A percentile compares a stretch with the other conserved stretches of the same genome.
phyloP scores from a whole-genome alignment of 2,888 invertebrate genomes.

The Gastracanthus pulcherrimus region DNA sequence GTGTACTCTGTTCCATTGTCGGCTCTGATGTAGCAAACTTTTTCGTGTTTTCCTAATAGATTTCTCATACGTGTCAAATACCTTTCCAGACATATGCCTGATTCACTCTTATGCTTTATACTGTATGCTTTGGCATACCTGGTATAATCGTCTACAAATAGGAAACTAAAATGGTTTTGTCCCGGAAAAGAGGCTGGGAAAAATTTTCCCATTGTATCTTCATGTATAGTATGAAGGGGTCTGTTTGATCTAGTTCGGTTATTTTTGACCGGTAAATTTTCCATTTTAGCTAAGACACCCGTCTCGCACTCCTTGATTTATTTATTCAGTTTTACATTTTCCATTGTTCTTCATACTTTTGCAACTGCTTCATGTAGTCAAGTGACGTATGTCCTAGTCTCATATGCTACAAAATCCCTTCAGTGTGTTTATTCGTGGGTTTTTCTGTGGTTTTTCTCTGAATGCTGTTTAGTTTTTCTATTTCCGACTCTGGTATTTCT shows the following conservation, averaged over 20 bases:
- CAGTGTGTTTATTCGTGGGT: not conserved
- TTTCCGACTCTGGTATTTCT: not conserved
- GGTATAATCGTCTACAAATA: not conserved
- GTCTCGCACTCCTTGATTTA: not conserved
- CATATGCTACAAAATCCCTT: not conserved
- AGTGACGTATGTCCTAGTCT: not conserved
- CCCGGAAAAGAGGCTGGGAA: not conserved
- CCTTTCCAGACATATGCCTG: not conserved
- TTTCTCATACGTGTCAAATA: too few relatives aligned
- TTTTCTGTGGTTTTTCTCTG: not conserved
- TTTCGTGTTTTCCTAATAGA: not conserved
- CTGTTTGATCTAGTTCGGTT: not conserved
- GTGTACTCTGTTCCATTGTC: slow-evolving; percentile 55
- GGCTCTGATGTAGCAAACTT: slow-evolving; percentile 47
- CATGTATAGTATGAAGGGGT: not conserved
- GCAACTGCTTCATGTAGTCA: not conserved
- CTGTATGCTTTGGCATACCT: not conserved
- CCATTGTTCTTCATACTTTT: not conserved
- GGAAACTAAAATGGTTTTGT: not conserved
- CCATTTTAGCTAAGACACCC: not conserved
- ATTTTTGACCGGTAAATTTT: not conserved
- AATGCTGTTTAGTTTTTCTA: not conserved
- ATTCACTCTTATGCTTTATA: not conserved
- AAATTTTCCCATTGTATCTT: not conserved
- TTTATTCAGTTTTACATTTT: not conserved